phyloP scores from a whole-genome alignment of 2,888 invertebrate genomes.

The Rotaria sp. region DNA sequence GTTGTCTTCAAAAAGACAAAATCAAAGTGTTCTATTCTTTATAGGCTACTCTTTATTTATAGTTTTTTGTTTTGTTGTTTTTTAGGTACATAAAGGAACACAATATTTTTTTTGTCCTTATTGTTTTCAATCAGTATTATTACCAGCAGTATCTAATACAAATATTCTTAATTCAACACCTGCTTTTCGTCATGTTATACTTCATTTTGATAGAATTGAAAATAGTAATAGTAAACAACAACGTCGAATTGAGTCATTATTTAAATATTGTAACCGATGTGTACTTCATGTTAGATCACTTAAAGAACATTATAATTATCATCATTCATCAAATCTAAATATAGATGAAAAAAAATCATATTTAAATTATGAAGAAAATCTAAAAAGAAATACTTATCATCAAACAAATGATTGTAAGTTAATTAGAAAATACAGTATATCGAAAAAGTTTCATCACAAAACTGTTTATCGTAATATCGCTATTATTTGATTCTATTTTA shows the following conservation, averaged over 20 bases:
- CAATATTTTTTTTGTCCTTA: constrained; percentile 38
- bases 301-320: constrained; percentile 36
- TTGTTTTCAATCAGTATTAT: constrained; percentile 38
- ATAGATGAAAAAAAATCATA: background rate
- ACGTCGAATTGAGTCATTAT: constrained; percentile 33
- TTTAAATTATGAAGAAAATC: background rate
- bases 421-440: background rate
- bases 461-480: too few species aligned
- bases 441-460: too few species aligned
- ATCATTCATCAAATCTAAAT: background rate
- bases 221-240: constrained; percentile 28
- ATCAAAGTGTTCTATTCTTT: too few species aligned
- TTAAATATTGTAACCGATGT: constrained; percentile 38
- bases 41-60: background rate
- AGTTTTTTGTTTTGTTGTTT: background rate
- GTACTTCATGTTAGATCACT: constrained; percentile 33
- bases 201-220: constrained; percentile 38
- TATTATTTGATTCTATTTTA: too few species aligned
- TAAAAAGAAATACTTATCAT: background rate
- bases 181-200: constrained; percentile 36
- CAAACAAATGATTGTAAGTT: background rate
- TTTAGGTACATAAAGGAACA: constrained; percentile 30
- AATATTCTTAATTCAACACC: background rate
- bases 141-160: constrained; percentile 16
- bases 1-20: too few species aligned